These are phyloP conservation scores for Pterostichus niger DNA, from an alignment of 2,888 invertebrate genomes.

Conservation along the genomic window DNA sequence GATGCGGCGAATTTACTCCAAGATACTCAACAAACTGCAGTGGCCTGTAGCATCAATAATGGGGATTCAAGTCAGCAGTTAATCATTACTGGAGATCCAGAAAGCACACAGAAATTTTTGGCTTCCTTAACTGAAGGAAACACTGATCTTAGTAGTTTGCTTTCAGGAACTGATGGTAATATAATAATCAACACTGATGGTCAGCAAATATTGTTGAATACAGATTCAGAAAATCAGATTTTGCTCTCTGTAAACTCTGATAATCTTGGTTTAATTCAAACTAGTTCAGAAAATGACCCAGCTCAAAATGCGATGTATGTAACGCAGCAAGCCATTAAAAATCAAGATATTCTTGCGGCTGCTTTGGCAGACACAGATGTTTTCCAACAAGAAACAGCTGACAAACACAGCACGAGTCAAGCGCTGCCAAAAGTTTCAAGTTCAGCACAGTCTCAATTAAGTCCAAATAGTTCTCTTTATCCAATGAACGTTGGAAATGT, in stretches of 20 bases:
- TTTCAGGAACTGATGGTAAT: slow-evolving; percentile 75
- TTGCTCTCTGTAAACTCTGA: slow-evolving; percentile 72
- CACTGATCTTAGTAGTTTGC: slow-evolving; percentile 75
- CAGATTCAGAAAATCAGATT: slow-evolving; percentile 74
- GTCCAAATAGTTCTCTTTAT: slow-evolving; percentile 82
- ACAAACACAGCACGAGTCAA: slow-evolving; percentile 70
- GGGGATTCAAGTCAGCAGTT: slow-evolving; percentile 74
- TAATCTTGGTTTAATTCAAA: slow-evolving; percentile 68
- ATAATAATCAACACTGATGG: slow-evolving; percentile 77
- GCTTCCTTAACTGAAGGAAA: slow-evolving; percentile 76
- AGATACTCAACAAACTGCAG: slow-evolving; percentile 70
- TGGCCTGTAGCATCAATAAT: slow-evolving; percentile 71
- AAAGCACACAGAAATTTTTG: slow-evolving; percentile 76
- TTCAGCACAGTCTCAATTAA: slow-evolving; percentile 78
- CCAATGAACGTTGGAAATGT: slow-evolving; percentile 82
- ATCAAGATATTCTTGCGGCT: slow-evolving; percentile 87
- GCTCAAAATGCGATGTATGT: slow-evolving; percentile 73
- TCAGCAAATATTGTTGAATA: slow-evolving; percentile 77
- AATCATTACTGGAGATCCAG: slow-evolving; percentile 76
- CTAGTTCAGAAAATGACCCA: slow-evolving; percentile 70
- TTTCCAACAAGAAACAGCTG: slow-evolving; percentile 80
- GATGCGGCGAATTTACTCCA: slow-evolving; percentile 65
- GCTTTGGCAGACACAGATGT: slow-evolving; percentile 88
- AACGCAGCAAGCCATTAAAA: slow-evolving; percentile 74
- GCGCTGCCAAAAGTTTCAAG: slow-evolving; percentile 76